Conservation (phyloP, 2,797 vertebrate genomes). For the Echeneis naucrates region DNA sequence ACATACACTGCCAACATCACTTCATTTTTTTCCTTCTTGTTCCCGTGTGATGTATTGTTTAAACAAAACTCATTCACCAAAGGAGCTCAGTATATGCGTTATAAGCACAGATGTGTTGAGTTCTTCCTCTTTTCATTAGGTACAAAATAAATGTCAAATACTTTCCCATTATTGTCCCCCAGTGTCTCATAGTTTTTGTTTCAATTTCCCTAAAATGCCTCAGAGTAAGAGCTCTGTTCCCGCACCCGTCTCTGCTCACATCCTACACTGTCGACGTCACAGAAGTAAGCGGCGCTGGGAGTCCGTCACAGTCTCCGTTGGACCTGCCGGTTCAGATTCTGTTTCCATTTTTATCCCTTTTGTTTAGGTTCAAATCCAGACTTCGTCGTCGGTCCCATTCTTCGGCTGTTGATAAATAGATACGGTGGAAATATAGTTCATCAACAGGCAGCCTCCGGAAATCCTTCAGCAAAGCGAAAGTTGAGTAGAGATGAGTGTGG, state of each 20-base stretch:
- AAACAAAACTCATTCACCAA: too few species aligned
- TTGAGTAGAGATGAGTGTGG: constrained; percentile 90
- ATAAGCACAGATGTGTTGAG: too few species aligned
- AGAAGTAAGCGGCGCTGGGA: constrained; percentile 72
- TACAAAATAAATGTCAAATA: too few species aligned
- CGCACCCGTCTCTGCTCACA: constrained; percentile 16
- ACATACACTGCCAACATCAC: too few species aligned
- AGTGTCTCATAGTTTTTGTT: neutral
- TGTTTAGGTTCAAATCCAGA: constrained; percentile 65
- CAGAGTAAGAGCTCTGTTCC: constrained; percentile 61
- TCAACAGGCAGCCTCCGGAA: constrained; percentile 42
- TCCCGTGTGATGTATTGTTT: too few species aligned
- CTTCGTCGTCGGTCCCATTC: neutral
- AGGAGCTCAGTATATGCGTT: neutral
- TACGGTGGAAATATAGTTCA: constrained; percentile 15
- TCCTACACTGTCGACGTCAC: constrained; percentile 63
- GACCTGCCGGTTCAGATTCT: constrained; percentile 77
- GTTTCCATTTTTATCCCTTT: constrained; percentile 75
- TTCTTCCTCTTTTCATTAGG: too few species aligned
- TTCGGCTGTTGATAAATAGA: constrained; percentile 5
- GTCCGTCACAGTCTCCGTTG: constrained; percentile 76
- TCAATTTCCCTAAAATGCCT: constrained; percentile 9
- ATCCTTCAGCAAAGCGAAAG: constrained; percentile 67
- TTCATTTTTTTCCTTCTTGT: too few species aligned
- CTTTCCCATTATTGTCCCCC: neutral